Evolutionary conservation across 2,888 invertebrate genomes (phyloP), one percentile per base, ranked within the genome.

Genomic region (Cryptocephalus moraei): DNA sequence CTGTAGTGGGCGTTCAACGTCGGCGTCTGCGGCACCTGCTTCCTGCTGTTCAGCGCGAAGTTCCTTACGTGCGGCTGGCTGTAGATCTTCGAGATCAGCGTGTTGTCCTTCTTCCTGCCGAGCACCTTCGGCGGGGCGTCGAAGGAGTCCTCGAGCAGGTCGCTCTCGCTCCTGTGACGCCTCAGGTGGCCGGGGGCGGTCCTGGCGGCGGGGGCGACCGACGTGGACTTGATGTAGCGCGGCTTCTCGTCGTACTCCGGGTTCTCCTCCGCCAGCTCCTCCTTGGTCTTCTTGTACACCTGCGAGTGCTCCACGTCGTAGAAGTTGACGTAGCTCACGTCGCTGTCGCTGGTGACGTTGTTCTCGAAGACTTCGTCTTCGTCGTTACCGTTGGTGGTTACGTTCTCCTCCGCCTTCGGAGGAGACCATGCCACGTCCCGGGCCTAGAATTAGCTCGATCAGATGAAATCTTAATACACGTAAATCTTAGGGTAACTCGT

Each of bases 331-430:
- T 64, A 63, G 53, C 69, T 70, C 48, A 63, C 52, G 51, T 71
- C 71, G 8, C 69, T 69, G 56, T 70, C 70, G 39, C 69, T 70
- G 8, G 69, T 68, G n/a, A 67, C 44, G 49, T 64, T 66, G 4
- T 61, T 50, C 10, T 12, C 10, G 14, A 40, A 36, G 12, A 36
- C 36, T 11, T 36, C 12, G 36, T 36, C 36, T 12, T 36, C 36
- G n/a, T 11, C 36, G 12, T 11, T 36, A 11, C 6, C 36, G 12
- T 36, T 36, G 36, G n/a, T 36, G 36, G n/a, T 36, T 6, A 36
- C 3, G 36, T 36, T 11, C 3, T n/a, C n/a, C 12, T 36, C 36
- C n/a, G 2, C 36, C 12, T 36, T 36, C 3, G 36, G 36, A 11
- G 36, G 36, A 11, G 36, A 6, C 36, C 36, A 4, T 2, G 36